These are phyloP conservation scores for Astreopora myriophthalma DNA, from an alignment of 64 coral and sea anemone species.

Conservation along the genomic window DNA sequence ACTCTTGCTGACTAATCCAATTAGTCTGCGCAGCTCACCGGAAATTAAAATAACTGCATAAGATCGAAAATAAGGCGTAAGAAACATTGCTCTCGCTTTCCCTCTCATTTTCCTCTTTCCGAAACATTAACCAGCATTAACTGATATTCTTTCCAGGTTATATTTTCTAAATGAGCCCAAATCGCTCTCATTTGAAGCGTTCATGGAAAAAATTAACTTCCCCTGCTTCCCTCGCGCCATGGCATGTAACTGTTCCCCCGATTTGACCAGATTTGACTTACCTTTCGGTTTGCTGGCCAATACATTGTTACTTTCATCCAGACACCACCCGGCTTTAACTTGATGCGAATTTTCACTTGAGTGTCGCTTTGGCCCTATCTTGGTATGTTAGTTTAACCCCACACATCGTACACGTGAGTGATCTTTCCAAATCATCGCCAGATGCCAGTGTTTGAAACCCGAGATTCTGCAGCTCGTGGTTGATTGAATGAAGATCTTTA, in stretches of 20 bases:
- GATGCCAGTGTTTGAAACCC: constrained; percentile 37
- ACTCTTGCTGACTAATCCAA: no score
- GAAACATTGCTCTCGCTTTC: not conserved
- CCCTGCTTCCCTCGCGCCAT: not conserved
- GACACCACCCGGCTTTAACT: not conserved
- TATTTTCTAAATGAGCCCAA: not conserved
- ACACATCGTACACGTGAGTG: constrained; percentile 15
- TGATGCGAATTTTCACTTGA: constrained; percentile 15
- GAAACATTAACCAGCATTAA: not conserved
- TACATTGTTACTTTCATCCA: constrained; percentile 23
- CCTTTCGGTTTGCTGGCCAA: not conserved
- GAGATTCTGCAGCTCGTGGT: constrained; percentile 1
- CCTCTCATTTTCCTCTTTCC: not conserved
- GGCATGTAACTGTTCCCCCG: not conserved
- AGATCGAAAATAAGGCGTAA: not conserved
- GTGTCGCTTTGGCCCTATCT: not conserved
- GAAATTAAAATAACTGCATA: not conserved
- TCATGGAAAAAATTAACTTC: not conserved
- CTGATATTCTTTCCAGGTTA: not conserved
- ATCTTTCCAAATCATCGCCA: constrained; percentile 20
- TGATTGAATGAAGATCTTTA: constrained; percentile 6
- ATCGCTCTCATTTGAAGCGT: not conserved
- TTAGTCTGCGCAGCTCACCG: no score
- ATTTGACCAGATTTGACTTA: not conserved
- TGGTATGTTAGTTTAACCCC: constrained; percentile 11